Percentiles rank a stretch among this genome's conserved stretches.
These are phyloP conservation scores for Proteles cristata DNA, from an alignment of 2,113 vertebrate species.

Conservation along the genomic window DNA sequence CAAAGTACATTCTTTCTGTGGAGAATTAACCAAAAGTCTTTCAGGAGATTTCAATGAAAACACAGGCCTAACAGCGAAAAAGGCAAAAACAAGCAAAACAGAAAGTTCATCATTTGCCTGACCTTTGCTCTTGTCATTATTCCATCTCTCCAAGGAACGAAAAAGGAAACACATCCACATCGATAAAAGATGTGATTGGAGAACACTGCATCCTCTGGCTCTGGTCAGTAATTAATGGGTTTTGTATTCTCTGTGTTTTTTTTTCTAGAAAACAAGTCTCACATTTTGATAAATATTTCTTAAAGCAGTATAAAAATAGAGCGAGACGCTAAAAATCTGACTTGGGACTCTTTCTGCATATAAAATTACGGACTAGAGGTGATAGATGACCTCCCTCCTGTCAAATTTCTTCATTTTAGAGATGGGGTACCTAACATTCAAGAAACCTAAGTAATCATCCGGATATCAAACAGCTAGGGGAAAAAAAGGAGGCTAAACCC, in stretches of 20 bases:
- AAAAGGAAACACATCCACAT: not conserved
- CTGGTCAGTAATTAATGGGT: not conserved
- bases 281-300: not conserved
- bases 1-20: not conserved
- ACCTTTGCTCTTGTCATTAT: not conserved
- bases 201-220: not conserved
- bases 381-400: not conserved
- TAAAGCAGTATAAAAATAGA: not conserved
- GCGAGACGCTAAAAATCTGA: not conserved
- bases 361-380: not conserved
- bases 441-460: not conserved
- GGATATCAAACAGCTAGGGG: not conserved
- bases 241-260: not conserved
- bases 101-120: not conserved
- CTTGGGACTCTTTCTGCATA: not conserved
- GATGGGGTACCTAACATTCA: not conserved
- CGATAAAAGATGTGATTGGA: not conserved
- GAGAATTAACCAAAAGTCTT: not conserved
- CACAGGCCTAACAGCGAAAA: not conserved
- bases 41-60: not conserved
- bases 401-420: not conserved
- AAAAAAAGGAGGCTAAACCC: not conserved
- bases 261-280: not conserved
- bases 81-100: not conserved
- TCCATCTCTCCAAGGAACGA: not conserved